These are phyloP conservation scores for Drosophila formosana DNA, from an alignment of 2,888 invertebrate species.

Conservation along the genomic window DNA sequence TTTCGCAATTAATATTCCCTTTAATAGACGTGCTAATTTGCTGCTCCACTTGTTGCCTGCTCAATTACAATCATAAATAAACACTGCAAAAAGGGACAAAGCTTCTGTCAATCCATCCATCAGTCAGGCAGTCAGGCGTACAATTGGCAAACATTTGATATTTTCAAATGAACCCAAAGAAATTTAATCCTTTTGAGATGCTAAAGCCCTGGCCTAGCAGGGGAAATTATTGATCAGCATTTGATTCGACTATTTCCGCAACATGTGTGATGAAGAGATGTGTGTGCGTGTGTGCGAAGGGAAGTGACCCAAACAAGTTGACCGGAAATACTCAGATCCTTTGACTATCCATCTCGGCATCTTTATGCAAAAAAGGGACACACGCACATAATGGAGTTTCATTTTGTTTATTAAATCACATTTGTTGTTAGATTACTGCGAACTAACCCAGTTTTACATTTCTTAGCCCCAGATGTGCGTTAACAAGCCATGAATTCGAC, in stretches of 20 bases:
- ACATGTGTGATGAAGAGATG: constrained; percentile 37
- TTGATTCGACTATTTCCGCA: constrained; percentile 70
- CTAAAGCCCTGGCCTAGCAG: constrained; percentile 25
- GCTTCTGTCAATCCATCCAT: constrained; percentile 12
- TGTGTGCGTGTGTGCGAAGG: constrained; percentile 44
- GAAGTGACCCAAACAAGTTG: constrained; percentile 52
- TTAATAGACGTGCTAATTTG: constrained; percentile 39
- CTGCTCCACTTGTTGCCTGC: constrained; percentile 24
- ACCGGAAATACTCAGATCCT: constrained; percentile 50
- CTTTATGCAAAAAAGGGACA: constrained; percentile 27
- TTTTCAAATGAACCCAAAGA: constrained; percentile 58
- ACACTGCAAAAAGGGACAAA: constrained; percentile 50
- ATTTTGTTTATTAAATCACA: constrained; percentile 72
- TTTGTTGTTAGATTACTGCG: constrained; percentile 65
- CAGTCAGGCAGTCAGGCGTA: constrained; percentile 19
- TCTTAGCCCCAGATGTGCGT: constrained; percentile 12
- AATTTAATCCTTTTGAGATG: constrained; percentile 69
- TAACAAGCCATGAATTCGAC: constrained; percentile 20
- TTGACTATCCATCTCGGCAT: constrained; percentile 21
- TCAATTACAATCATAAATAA: constrained; percentile 55
- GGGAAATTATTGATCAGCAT: constrained; percentile 74
- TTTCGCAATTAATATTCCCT: constrained; percentile 5
- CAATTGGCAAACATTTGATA: constrained; percentile 56
- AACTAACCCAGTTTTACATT: constrained; percentile 18
- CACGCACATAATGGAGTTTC: constrained; percentile 53